phyloP scores from a whole-genome alignment of 2,888 invertebrate genomes.

The Antheraea assamensis region DNA sequence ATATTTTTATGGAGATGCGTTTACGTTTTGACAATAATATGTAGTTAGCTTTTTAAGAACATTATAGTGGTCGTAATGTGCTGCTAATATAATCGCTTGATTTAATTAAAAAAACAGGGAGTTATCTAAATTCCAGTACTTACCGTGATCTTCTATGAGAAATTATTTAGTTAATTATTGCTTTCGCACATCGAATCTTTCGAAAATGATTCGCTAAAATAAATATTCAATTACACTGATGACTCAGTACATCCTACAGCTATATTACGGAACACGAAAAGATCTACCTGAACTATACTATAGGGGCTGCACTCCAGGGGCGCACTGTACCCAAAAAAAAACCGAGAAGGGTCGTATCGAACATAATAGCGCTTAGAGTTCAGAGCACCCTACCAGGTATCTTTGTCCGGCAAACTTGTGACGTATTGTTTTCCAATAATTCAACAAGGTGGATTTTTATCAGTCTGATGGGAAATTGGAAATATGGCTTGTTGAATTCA shows the following conservation, averaged over 20 bases:
- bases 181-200: background rate
- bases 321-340: constrained; percentile 76
- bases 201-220: constrained; percentile 35
- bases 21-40: background rate
- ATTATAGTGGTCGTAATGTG: constrained; percentile 38
- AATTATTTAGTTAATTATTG: background rate
- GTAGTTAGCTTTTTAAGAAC: background rate
- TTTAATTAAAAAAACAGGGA: background rate
- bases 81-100: constrained; percentile 50
- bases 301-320: constrained; percentile 65
- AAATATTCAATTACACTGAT: constrained; percentile 44
- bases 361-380: constrained; percentile 59
- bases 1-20: background rate
- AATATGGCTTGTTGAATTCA: background rate
- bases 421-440: constrained; percentile 14
- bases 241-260: constrained; percentile 59
- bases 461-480: background rate
- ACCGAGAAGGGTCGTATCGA: constrained; percentile 69
- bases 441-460: background rate
- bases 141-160: background rate
- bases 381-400: constrained; percentile 52
- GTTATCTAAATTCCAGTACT: background rate
- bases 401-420: constrained; percentile 41
- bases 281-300: constrained; percentile 63
- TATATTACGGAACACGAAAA: constrained; percentile 53